Base-by-base conservation (phyloP, 2,797 vertebrate genomes). In the Semaprochilodus insignis region DNA sequence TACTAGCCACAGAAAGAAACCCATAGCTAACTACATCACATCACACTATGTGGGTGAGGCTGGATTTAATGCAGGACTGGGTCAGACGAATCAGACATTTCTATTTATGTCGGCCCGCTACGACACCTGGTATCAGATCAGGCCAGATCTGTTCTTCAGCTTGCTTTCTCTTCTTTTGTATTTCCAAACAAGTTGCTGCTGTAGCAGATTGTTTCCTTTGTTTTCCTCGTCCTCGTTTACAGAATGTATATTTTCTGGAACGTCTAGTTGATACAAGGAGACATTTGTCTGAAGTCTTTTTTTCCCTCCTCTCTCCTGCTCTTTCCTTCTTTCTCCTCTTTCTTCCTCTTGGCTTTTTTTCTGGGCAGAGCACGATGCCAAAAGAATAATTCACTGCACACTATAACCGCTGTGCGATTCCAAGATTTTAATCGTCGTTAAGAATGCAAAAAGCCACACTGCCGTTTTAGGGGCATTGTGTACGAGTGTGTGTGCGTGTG, bases 361-460 rank as follows among this genome's bases (percentile, higher is more conserved):
- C 2, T 13, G 81, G 83, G 83, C 31, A 44, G 86, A 81, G 90
- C 80, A 78, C 48, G 34, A 79, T 89, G 90, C 90, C 90, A 86
- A 87, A 83, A 82, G 77, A 85, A 90, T 91, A 90, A 92, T 86
- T 89, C 80, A 87, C 88, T 85, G 87, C 88, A 81, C 81, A 86
- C 85, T 86, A 85, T n/a, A 31, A 67, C 23, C 13, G 60, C 60
- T 63, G 60, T 74, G 79, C 66, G 60, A 69, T 34, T 90, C 87
- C 88, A 89, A 82, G 81, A 85, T 89, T 90, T 90, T 89, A 86
- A 88, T 91, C 89, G 86, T 87, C 27, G 74, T 88, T 89, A 83
- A 86, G 82, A 91, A 88, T 85, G 78, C 74, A 57, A 71, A 67
- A 14, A 62, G 86, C 59, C 76, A 67, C 27, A 78, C 63, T 67